Base-by-base conservation (phyloP, 1,140 invertebrate genomes). In the Aphidius ervi region DNA sequence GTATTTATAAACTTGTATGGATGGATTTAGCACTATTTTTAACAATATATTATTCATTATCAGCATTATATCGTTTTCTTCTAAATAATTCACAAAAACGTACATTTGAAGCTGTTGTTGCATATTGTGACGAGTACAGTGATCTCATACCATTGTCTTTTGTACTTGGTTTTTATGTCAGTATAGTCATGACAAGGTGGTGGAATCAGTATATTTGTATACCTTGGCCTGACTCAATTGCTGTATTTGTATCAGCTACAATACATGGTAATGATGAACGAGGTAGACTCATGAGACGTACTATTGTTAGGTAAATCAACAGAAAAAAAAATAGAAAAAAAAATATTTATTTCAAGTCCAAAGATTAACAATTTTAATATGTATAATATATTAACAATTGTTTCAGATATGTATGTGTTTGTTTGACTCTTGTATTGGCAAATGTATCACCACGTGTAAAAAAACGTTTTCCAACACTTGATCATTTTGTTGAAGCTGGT, bases 131-230 rank as follows among this genome's bases (percentile, higher is more conserved):
- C 67, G 86, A 84, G 43, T 91, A 91, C 74, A 87, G 86, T 59
- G 86, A 87, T 66, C 82, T 92, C 40, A 94, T 94, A 69, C 91
- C 91, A 23, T 73, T 94, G 50, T 91, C 90, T 10, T 93, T 94
- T 74, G 91, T 95, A 16, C 81, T 95, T 49, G 93, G 92, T 53
- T 98, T 94, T 76, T 98, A 96, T 77, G 94, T 98, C 9, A 88
- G 89, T 9, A 87, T 96, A 52, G 93, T 98, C 16, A 93, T 96
- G 81, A 89, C 87, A 7, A 84, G 95, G 71, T 98, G 94, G 94
- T 96, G 94, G 94, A 88, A 85, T 75, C 94, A 96, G 74, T 96
- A 93, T 68, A 86, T 84, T 71, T 75, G 73, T 63, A 88, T 90
- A 68, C 90, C 90, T 20, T 92, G 89, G 87, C 90, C 90, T 0